Evolutionary conservation across 1,140 invertebrate species (phyloP), one percentile per base, ranked within the genome.

Genomic region (Whitmania pigra): DNA sequence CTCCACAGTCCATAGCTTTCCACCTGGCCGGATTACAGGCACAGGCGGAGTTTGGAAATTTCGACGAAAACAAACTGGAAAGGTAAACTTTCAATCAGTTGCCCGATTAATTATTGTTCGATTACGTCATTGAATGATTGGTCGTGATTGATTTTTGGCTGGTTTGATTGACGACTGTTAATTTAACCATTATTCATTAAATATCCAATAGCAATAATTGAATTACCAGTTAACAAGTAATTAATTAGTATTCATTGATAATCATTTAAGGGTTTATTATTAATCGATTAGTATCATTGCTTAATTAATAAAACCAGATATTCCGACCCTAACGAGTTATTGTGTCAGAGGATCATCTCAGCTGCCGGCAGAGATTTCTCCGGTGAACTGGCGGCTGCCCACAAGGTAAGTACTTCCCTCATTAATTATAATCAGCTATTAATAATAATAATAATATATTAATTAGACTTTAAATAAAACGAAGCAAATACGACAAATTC

Each of bases 21-120:
- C 93, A 96, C 80, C 82, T 97, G 75, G 92, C 93, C 11, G 93
- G 93, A 36, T 83, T 96, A 0, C 93, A 97, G 82, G 91, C 92
- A 66, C 93, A 95, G 84, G 93, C 96, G 29, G 87, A 90, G 27
- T 85, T 94, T 29, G 93, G 93, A 6, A 90, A 94, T 83, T 92
- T 90, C 6, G 79, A 84, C 74, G 87, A 88, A 76, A 86, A 87
- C 74, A 83, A 81, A 74, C 74, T 77, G 67, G 77, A 76, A 71
- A 77, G 81, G 77, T 80, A 20, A 73, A 25, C 15, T 36, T 36
- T 36, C 31, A 36, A 36, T 49, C 43, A 49, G 15, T 49, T 49
- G 60, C 1, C 20, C 17, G 60, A 63, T 25, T 25, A 18, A 63
- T 63, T 31, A 15, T 25, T 31, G 22, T 7, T 63, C 20, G 60